Evolutionary conservation across 2,888 invertebrate genomes (phyloP).

Genomic region (Mechanitis messenoides): DNA sequence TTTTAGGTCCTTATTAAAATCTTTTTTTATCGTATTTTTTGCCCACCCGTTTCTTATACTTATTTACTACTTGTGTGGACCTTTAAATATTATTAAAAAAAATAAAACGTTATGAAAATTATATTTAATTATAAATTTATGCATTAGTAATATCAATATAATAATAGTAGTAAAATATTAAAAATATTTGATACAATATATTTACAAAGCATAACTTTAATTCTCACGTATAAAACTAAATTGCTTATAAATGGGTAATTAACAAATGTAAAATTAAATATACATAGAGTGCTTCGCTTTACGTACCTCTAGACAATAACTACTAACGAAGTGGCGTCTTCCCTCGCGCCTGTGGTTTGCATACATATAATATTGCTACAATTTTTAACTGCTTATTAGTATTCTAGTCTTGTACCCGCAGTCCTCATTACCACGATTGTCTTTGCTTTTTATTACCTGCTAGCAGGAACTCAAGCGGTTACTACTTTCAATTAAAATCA

Average conservation of each 20-base stretch:
- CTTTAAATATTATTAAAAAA: too few species aligned
- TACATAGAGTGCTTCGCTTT: conserved; percentile 12
- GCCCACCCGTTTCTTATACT: conserved; percentile 1
- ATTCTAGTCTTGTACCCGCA: conserved; percentile 45
- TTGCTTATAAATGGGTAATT: conserved; percentile 8
- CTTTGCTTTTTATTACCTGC: conserved; percentile 25
- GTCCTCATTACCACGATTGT: conserved; percentile 44
- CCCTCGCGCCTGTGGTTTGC: conserved; percentile 34
- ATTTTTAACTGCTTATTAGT: conserved; percentile 60
- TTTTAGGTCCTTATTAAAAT: conserved; percentile 29
- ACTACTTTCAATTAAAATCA: conserved; percentile 15
- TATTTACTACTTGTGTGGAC: not conserved
- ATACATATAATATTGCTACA: conserved; percentile 42
- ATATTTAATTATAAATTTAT: too few species aligned
- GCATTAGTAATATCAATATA: too few species aligned
- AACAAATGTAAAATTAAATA: conserved; percentile 6
- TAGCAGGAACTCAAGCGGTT: conserved; percentile 16
- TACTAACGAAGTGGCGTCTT: conserved; percentile 53
- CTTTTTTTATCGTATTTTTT: conserved; percentile 15
- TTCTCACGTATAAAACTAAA: conserved; percentile 6
- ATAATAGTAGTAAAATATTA: too few species aligned
- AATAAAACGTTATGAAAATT: not conserved
- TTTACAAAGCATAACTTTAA: too few species aligned
- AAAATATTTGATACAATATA: too few species aligned
- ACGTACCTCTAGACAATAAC: conserved; percentile 44